These are phyloP conservation scores for Pleuronectes platessa DNA, from an alignment of 2,113 vertebrate species.

Conservation along the genomic window DNA sequence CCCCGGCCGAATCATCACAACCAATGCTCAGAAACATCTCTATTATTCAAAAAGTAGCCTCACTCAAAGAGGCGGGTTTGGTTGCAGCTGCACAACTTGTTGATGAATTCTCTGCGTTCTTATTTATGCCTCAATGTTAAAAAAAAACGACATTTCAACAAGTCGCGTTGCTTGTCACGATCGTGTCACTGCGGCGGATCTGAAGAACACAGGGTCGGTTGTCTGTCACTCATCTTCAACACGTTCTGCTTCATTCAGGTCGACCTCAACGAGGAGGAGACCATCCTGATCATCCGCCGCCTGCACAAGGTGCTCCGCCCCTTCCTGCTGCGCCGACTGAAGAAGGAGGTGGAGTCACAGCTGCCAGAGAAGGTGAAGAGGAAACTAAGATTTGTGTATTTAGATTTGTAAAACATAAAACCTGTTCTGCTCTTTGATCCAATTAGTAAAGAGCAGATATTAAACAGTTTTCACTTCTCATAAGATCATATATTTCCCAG, in stretches of 20 bases:
- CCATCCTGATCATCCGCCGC: conserved; percentile 97
- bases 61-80: not conserved
- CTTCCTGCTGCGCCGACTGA: conserved; percentile 93
- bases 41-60: not conserved
- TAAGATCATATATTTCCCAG: no score
- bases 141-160: no score
- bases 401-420: no score
- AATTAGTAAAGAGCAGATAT: no score
- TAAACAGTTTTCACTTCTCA: no score
- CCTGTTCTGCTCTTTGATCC: no score
- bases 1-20: not conserved
- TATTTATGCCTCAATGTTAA: no score
- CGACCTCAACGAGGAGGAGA: conserved; percentile 98
- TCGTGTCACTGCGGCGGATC: no score
- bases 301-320: conserved; percentile 96
- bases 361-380: conserved; percentile 93
- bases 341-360: conserved; percentile 98
- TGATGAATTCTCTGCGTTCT: not conserved
- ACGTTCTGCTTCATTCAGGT: conserved; percentile 79
- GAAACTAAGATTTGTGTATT: not conserved
- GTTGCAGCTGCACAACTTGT: no score
- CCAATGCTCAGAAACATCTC: not conserved
- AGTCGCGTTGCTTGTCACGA: no score
- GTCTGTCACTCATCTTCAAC: no score
- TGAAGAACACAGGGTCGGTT: no score